Evolutionary conservation across 1,140 invertebrate species (phyloP), one percentile per base, ranked within the genome.

Genomic region (Globodera rostochiensis): DNA sequence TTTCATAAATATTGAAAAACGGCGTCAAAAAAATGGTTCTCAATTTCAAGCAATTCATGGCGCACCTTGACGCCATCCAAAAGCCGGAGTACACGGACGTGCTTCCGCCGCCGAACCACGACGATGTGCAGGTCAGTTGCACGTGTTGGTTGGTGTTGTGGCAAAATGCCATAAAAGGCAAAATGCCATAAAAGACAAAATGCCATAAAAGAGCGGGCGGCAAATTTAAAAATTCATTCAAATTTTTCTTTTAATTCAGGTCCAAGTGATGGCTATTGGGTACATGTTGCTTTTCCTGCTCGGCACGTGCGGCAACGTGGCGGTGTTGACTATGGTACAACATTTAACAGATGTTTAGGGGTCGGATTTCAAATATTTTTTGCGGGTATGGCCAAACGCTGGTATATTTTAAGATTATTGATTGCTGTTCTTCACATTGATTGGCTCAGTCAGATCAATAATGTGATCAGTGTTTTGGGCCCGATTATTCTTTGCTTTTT

Each of bases 271-370:
- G 88, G 88, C 88, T 60, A 79, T 90, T 36, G 83, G 83, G 4
- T 89, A 89, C 74, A 86, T 89, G 81, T 57, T 89, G 6, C 76
- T 89, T 8, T 89, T 89, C 82, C 50, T 89, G 13, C 74, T 89
- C 64, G 88, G 88, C 76, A 89, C 88, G 11, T 90, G 88, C 80
- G 88, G 88, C 13, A 89, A 89, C 80, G 88, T 90, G 36, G 88
- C 86, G 15, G 88, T 89, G 19, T 74, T 89, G 19, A 89, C 88
- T 1, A 90, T 87, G n/a, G 57, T 64, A 53, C 0, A 0, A 53
- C 4, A 89, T 89, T 46, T 89, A 83, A 57, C 88, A 88, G 73
- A 83, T 90, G 53, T 46, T 13, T 21, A 45, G 45, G 45, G 15
- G 36, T 7, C 45, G 25, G 71, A 66, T 36, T 36, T 36, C 36